Evolutionary conservation across 1,140 invertebrate genomes (phyloP).

Genomic region (Lepidurus couesii): DNA sequence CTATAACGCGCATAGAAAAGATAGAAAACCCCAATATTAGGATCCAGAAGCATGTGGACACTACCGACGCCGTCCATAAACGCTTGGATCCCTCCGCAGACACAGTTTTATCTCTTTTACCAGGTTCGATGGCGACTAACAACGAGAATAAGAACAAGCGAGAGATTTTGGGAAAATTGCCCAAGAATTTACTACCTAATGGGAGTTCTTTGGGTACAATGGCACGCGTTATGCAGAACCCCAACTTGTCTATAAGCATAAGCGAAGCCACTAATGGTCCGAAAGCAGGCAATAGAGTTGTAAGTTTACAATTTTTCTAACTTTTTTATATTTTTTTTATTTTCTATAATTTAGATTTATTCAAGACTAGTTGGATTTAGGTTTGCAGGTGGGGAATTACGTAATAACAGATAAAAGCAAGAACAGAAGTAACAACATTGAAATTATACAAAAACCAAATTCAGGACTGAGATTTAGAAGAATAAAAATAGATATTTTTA

Average conservation of each 20-base stretch:
- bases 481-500: no score
- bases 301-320: neutral
- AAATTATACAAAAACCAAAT: no score
- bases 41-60: neutral
- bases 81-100: neutral
- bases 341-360: neutral
- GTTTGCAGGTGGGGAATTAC: no score
- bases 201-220: neutral
- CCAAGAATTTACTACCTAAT: neutral
- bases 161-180: neutral
- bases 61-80: neutral
- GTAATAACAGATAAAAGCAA: no score
- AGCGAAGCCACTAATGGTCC: neutral
- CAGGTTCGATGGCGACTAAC: neutral
- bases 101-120: neutral
- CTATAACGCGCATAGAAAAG: neutral
- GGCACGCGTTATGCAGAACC: neutral
- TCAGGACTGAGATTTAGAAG: no score
- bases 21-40: neutral
- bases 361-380: neutral
- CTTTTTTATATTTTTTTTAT: neutral
- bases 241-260: neutral
- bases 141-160: neutral
- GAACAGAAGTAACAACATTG: no score
- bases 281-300: neutral